A percentile compares a stretch with the other conserved stretches of the same genome.
These are phyloP conservation scores for Andrena dorsata DNA, from an alignment of 2,888 invertebrate genomes.

Conservation along the genomic window DNA sequence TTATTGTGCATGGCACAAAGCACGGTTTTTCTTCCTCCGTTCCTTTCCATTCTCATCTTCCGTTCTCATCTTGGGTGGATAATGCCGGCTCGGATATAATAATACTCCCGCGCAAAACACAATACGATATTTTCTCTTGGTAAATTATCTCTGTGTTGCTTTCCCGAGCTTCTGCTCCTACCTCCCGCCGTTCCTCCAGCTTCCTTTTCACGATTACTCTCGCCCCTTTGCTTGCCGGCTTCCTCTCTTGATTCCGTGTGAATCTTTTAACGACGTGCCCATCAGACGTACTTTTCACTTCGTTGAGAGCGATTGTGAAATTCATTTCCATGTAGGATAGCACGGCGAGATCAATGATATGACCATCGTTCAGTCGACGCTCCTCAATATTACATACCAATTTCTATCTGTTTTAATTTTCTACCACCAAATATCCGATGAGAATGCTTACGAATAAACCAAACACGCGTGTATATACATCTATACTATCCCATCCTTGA, in stretches of 20 bases:
- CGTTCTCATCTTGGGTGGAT: conserved; percentile 64
- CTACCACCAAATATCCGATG: no score
- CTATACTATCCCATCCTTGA: not conserved
- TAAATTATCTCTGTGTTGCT: conserved; percentile 73
- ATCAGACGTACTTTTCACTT: not conserved
- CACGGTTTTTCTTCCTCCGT: conserved; percentile 58
- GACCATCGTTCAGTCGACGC: not conserved
- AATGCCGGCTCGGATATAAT: conserved; percentile 74
- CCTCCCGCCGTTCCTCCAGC: conserved; percentile 11
- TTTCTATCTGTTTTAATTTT: no score
- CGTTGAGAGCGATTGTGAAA: not conserved
- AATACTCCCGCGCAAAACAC: conserved; percentile 70
- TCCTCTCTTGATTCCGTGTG: not conserved
- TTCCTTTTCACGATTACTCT: conserved; percentile 26
- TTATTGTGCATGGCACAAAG: conserved; percentile 77
- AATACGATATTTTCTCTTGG: conserved; percentile 75
- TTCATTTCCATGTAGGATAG: not conserved
- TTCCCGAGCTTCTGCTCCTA: conserved; percentile 56
- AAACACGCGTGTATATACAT: no score
- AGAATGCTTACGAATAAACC: no score
- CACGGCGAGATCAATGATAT: not conserved
- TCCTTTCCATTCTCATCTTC: conserved; percentile 45
- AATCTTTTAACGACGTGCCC: conserved; percentile 1
- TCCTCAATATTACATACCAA: no score
- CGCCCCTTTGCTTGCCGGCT: conserved; percentile 21